These are phyloP conservation scores for Shargacucullia verbasci DNA, from an alignment of 2,888 invertebrate species.

Conservation along the genomic window DNA sequence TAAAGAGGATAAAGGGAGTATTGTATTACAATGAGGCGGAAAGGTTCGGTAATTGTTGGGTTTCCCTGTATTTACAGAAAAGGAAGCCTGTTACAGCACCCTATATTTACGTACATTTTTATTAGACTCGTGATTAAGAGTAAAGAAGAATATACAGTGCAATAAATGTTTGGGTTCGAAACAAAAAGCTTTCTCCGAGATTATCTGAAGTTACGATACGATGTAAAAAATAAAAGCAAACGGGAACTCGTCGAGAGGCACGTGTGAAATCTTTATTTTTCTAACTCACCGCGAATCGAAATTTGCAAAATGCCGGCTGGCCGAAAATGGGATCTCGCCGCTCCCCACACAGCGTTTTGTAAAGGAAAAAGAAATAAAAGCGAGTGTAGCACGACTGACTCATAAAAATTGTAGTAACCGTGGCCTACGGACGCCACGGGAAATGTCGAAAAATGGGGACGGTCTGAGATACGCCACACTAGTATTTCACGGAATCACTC, in stretches of 20 bases:
- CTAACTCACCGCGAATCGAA: slow-evolving; percentile 69
- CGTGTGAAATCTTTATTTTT: slow-evolving; percentile 74
- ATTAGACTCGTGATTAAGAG: slow-evolving; percentile 44
- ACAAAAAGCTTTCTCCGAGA: slow-evolving; percentile 46
- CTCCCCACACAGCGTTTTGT: slow-evolving; percentile 69
- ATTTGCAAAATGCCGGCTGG: slow-evolving; percentile 75
- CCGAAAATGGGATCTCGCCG: slow-evolving; percentile 77
- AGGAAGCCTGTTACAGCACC: slow-evolving; percentile 20
- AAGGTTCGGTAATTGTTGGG: slow-evolving; percentile 34
- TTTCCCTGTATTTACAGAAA: slow-evolving; percentile 31
- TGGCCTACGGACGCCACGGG: slow-evolving; percentile 62
- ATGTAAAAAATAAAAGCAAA: slow-evolving; percentile 45
- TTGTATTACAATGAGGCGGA: slow-evolving; percentile 27
- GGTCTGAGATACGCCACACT: slow-evolving; percentile 43
- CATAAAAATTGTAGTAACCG: slow-evolving; percentile 81
- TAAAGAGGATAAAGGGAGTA: slow-evolving; percentile 3
- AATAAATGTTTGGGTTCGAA: slow-evolving; percentile 39
- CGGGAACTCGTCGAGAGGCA: slow-evolving; percentile 50
- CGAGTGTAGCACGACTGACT: slow-evolving; percentile 66
- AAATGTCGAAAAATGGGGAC: slow-evolving; percentile 69
- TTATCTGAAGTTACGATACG: slow-evolving; percentile 51
- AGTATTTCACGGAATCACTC: slow-evolving; percentile 48
- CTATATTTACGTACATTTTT: slow-evolving; percentile 46
- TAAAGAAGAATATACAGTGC: slow-evolving; percentile 44
- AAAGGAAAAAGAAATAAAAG: slow-evolving; percentile 68